Percentiles rank a stretch among this genome's conserved stretches.
Evolutionary conservation across 2,797 vertebrate species (phyloP).

Genomic region (Melanogrammus aeglefinus): DNA sequence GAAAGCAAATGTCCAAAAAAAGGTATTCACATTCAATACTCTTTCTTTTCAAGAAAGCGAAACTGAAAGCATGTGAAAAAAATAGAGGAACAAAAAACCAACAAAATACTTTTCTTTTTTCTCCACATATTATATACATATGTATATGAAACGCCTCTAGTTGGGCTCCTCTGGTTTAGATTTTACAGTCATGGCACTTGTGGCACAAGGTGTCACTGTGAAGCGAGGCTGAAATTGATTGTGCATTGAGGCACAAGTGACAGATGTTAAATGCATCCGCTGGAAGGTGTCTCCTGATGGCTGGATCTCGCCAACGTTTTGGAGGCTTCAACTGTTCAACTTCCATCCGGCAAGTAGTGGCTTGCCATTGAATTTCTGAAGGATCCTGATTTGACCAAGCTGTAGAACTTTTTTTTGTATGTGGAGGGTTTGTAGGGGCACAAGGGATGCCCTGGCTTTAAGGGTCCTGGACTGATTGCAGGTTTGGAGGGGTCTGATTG

Average conservation of each 20-base stretch:
- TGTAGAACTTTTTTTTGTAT: conserved; percentile 34
- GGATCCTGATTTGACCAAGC: conserved; percentile 63
- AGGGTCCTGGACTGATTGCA: conserved; percentile 73
- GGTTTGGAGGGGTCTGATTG: conserved; percentile 68
- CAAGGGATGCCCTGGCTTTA: conserved; percentile 59
- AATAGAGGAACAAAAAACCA: conserved; percentile 11
- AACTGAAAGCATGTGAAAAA: conserved; percentile 12
- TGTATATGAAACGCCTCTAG: conserved; percentile 15
- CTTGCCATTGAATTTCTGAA: conserved; percentile 41
- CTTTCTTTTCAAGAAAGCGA: neutral
- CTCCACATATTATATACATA: conserved; percentile 15
- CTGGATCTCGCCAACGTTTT: conserved; percentile 39
- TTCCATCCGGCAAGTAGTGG: conserved; percentile 15
- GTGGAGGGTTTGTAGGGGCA: conserved; percentile 26
- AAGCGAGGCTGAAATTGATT: conserved; percentile 49
- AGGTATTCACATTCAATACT: conserved; percentile 34
- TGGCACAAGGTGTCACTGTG: conserved; percentile 30
- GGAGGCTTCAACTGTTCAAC: conserved; percentile 17
- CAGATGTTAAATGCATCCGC: conserved; percentile 46
- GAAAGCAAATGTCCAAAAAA: conserved; percentile 21
- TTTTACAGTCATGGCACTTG: conserved; percentile 24
- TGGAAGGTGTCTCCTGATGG: conserved; percentile 41
- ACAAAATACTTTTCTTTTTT: conserved; percentile 6
- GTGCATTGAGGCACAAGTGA: conserved; percentile 56
- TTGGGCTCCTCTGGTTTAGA: conserved; percentile 18